Conservation (phyloP, 2,888 invertebrate genomes). For the Mythimna lalbum region DNA sequence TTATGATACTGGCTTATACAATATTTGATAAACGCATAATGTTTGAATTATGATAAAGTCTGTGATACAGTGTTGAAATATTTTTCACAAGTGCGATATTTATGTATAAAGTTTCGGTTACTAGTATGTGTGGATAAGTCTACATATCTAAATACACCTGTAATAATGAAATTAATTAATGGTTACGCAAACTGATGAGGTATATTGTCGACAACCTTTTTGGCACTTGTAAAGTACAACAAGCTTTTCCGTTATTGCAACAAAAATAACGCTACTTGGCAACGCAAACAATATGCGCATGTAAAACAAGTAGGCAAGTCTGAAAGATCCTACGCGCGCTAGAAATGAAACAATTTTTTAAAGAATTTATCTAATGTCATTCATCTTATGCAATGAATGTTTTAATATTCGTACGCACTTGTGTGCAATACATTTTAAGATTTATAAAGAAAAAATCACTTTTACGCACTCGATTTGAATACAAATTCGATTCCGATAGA, state of each 20-base stretch:
- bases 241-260: slow-evolving; percentile 54
- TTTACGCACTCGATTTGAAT: slow-evolving; percentile 34
- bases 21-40: slow-evolving; percentile 18
- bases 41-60: slow-evolving; percentile 45
- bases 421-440: not conserved
- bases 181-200: slow-evolving; percentile 30
- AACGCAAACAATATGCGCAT: slow-evolving; percentile 51
- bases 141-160: not conserved
- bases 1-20: slow-evolving; percentile 21
- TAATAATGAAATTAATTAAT: slow-evolving; percentile 10
- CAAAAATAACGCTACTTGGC: slow-evolving; percentile 57
- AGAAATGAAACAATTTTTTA: slow-evolving; percentile 19
- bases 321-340: slow-evolving; percentile 14
- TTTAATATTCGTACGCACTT: slow-evolving; percentile 5
- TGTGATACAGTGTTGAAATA: slow-evolving; percentile 16
- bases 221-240: slow-evolving; percentile 50
- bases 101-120: slow-evolving; percentile 22
- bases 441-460: slow-evolving; percentile 22
- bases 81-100: not conserved
- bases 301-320: slow-evolving; percentile 31
- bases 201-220: slow-evolving; percentile 38
- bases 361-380: slow-evolving; percentile 7
- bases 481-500: slow-evolving; percentile 18
- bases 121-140: not conserved
- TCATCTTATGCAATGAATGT: slow-evolving; percentile 6